Conservation (phyloP, 1,140 invertebrate genomes). For the Drosophila kepulauana region DNA sequence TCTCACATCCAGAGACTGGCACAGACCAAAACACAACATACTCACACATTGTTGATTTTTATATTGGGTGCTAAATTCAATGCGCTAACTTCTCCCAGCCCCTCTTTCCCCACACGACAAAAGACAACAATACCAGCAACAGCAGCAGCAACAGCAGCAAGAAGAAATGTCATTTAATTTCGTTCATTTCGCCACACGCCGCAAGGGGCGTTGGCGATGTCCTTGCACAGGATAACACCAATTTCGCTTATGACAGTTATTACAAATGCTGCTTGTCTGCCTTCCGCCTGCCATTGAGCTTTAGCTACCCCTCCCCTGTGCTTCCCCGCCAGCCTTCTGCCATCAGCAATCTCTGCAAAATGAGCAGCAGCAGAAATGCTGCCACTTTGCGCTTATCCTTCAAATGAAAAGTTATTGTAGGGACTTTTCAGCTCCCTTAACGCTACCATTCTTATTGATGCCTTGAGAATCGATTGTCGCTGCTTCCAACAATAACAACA, state of each 20-base stretch:
- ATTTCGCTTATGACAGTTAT: conserved; percentile 81
- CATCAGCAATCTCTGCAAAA: conserved; percentile 32
- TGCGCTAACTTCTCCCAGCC: conserved; percentile 36
- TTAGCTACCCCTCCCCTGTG: not conserved
- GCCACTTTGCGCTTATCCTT: conserved; percentile 67
- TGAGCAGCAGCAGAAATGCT: conserved; percentile 55
- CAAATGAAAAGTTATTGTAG: conserved; percentile 74
- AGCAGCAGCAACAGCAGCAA: conserved; percentile 19
- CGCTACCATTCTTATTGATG: conserved; percentile 40
- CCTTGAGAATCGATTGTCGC: conserved; percentile 60
- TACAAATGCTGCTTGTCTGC: conserved; percentile 73
- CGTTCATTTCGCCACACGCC: conserved; percentile 38
- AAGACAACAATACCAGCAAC: conserved; percentile 17
- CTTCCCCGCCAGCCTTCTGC: not conserved
- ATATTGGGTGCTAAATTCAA: conserved; percentile 67
- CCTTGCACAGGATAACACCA: conserved; percentile 70
- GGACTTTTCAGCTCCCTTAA: conserved; percentile 46
- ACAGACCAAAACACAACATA: conserved; percentile 33
- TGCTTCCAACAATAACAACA: not conserved
- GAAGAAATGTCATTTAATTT: conserved; percentile 70
- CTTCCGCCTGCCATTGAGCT: not conserved
- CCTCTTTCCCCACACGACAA: not conserved
- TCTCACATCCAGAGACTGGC: not conserved
- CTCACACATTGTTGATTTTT: conserved; percentile 66
- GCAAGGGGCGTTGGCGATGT: conserved; percentile 37